Conservation (phyloP, 64 coral and sea anemone genomes). For the Anthopleura sola region DNA sequence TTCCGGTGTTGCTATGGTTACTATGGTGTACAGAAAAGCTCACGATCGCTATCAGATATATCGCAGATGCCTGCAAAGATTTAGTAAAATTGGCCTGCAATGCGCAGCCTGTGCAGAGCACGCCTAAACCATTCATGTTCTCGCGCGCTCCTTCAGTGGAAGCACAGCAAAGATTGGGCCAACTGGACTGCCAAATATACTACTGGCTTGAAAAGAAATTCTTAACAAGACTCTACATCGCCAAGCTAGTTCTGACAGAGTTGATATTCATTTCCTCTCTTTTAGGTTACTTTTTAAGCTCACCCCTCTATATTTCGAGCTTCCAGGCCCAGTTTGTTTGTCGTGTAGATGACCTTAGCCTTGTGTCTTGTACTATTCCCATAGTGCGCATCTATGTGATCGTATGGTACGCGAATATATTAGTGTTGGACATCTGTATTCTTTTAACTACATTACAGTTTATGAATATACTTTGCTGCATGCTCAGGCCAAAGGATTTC, state of each 20-base stretch:
- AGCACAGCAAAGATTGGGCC: background rate
- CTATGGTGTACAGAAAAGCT: slow-evolving; percentile 50
- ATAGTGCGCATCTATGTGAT: slow-evolving; percentile 45
- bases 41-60: slow-evolving; percentile 45
- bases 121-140: background rate
- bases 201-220: slow-evolving; percentile 47
- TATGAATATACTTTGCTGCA: slow-evolving; percentile 64
- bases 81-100: background rate
- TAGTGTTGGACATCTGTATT: slow-evolving; percentile 55
- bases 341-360: slow-evolving; percentile 54
- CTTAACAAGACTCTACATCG: slow-evolving; percentile 60
- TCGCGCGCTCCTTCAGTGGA: background rate
- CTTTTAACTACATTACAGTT: slow-evolving; percentile 59
- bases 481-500: slow-evolving; percentile 57
- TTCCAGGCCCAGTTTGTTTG: slow-evolving; percentile 71
- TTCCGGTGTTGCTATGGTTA: slow-evolving; percentile 56
- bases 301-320: slow-evolving; percentile 31
- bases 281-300: slow-evolving; percentile 51
- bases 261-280: slow-evolving; percentile 59
- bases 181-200: slow-evolving; percentile 47
- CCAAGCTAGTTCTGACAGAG: slow-evolving; percentile 57
- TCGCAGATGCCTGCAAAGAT: slow-evolving; percentile 29
- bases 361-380: slow-evolving; percentile 61
- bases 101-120: slow-evolving; percentile 1
- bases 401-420: slow-evolving; percentile 59